Evolutionary conservation across 2,797 vertebrate species (phyloP), one percentile per base, ranked within the genome.

Genomic region (Rhinella marina): DNA sequence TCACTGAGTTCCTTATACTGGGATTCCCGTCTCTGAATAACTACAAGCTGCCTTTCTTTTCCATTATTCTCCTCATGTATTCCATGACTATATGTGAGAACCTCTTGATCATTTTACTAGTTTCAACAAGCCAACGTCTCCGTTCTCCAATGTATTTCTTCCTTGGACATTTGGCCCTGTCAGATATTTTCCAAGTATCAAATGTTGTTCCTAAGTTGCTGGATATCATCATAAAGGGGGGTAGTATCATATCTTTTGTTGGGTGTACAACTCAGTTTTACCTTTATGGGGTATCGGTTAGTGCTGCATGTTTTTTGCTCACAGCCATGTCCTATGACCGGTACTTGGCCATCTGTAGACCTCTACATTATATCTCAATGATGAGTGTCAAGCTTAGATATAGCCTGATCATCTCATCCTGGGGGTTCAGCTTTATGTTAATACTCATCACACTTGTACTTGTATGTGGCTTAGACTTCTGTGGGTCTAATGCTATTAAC

Each of bases 311-410:
- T 68, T 68, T 14, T 29, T 68, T 68, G 66, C 66, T 68, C 0
- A 68, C 68, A 7, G 68, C 68, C 29, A 72, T 72, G 68, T 72
- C 68, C 68, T 72, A 72, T 72, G 68, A 72, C 68, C 68, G 68
- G 27, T 72, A 29, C 68, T 72, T 72, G 68, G 68, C 68, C 68
- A 72, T 72, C 68, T 72, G 68, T 41, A 72, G 32, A 41, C 68
- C 68, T 3, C 16, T 72, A 32, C 68, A 72, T 72, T 72, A 72
- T 41, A 72, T 19, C 13, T 32, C 68, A 17, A 32, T 72, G 16
- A 72, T 72, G 68, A 72, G 66, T 29, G 25, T 17, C 3, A 27
- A 29, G 61, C 61, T 62, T 11, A 62, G 61, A 62, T 62, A 62
- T 21, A 2, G 7, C 23, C 61, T 62, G 61, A 7, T 68, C 25